Conservation (phyloP, 2,113 vertebrate genomes). For the Rynchops niger region DNA sequence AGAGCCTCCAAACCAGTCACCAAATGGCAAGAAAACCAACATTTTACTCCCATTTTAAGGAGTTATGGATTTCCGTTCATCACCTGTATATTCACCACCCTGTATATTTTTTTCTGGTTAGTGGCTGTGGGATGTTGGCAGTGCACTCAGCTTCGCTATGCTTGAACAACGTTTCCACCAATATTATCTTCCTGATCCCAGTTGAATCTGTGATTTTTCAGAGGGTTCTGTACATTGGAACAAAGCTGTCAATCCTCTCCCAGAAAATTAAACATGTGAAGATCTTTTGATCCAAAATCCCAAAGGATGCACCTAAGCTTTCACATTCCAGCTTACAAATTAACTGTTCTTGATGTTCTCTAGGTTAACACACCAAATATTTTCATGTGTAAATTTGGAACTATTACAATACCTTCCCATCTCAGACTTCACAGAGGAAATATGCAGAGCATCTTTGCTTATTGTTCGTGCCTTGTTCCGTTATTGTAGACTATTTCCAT, state of each 20-base stretch:
- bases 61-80: background rate
- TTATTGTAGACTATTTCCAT: background rate
- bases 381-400: background rate
- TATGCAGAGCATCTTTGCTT: background rate
- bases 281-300: background rate
- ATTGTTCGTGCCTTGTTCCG: background rate
- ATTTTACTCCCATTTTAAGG: background rate
- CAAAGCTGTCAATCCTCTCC: background rate
- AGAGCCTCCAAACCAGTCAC: background rate
- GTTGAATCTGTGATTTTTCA: background rate
- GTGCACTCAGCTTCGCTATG: background rate
- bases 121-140: background rate
- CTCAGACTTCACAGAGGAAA: background rate
- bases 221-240: background rate
- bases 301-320: background rate
- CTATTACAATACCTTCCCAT: background rate
- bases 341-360: background rate
- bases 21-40: background rate
- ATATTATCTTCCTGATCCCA: background rate
- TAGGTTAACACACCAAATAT: background rate
- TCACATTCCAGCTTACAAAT: background rate
- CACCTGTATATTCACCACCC: background rate
- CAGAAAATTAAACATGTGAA: background rate
- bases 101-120: background rate
- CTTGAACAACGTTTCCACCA: background rate